These are phyloP conservation scores for Papilio elwesi DNA, from an alignment of 2,888 invertebrate genomes.

Conservation along the genomic window DNA sequence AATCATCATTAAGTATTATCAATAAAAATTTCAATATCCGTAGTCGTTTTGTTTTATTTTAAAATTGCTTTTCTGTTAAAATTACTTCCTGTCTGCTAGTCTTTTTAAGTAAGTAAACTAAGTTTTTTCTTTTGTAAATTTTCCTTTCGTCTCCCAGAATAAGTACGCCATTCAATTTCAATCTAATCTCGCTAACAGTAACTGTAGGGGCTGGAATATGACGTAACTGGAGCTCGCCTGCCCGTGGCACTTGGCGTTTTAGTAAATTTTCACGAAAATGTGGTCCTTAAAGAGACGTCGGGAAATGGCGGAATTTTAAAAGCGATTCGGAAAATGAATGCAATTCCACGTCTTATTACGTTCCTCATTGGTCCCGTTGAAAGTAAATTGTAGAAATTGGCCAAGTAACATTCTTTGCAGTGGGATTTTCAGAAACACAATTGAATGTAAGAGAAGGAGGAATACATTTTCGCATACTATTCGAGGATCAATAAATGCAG, in stretches of 20 bases:
- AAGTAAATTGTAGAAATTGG: constrained; percentile 4
- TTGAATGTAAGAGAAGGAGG: too few species aligned
- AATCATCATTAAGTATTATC: constrained; percentile 24
- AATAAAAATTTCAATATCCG: constrained; percentile 12
- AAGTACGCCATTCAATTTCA: constrained; percentile 69
- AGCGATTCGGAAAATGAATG: constrained; percentile 31
- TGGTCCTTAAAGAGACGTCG: constrained; percentile 48
- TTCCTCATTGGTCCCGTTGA: constrained; percentile 6
- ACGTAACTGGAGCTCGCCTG: constrained; percentile 62
- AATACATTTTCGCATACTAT: too few species aligned
- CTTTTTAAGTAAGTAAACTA: too few species aligned
- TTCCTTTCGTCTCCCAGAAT: constrained; percentile 46
- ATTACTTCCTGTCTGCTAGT: constrained; percentile 4
- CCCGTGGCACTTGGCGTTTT: constrained; percentile 47
- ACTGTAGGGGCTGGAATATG: constrained; percentile 58
- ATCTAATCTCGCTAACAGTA: constrained; percentile 64
- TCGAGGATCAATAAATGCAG: too few species aligned
- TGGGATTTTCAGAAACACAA: background rate
- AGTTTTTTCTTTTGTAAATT: constrained; percentile 45
- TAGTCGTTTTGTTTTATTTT: constrained; percentile 6
- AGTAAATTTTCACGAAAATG: constrained; percentile 56
- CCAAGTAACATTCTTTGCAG: background rate
- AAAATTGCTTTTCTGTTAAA: background rate
- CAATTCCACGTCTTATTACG: constrained; percentile 29
- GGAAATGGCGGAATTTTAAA: constrained; percentile 25